Evolutionary conservation across 2,797 vertebrate genomes (phyloP), one percentile per base, ranked within the genome.

Genomic region (Acanthurus lineatus): DNA sequence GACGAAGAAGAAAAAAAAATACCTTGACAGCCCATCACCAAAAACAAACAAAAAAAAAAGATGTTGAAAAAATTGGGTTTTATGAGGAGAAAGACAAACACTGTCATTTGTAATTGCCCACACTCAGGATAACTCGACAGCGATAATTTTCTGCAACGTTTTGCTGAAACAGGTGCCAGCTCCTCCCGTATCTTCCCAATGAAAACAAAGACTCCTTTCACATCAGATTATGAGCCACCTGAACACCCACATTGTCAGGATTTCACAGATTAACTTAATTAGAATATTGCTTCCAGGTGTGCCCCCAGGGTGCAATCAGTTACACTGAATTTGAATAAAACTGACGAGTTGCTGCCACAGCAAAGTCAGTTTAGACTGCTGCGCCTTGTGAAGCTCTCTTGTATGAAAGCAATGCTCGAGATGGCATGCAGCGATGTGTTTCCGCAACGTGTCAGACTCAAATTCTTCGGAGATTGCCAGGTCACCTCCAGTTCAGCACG

Each of bases 231-330:
- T 53, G 78, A 86, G 83, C 72, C 92, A 92, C 89, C 91, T 90
- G 85, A 93, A 94, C 89, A 85, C 89, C 87, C 90, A 90, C 91
- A 89, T 87, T 91, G 91, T 92, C 89, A 86, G 93, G 77, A 89
- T 89, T 93, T 95, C 82, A 87, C 90, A 91, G 90, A 93, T 94
- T 93, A 92, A 91, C 89, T 91, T 89, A 88, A 92, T 94, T 91
- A 89, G 86, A 93, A 93, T 92, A 90, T 93, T 86, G 91, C 88
- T 91, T 91, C 90, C 94, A 94, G 94, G 94, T 95, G 92, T 86
- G 84, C 87, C 86, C 87, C 82, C 78, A 16, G 91, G 87, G 79
- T 75, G 87, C 85, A 91, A 90, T 94, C 94, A 92, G 87, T 88
- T 87, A 77, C 86, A 81, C 82, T 88, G 82, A 85, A 88, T 92